Conservation (phyloP, 2,888 invertebrate species). For the Lycaena phlaeas region DNA sequence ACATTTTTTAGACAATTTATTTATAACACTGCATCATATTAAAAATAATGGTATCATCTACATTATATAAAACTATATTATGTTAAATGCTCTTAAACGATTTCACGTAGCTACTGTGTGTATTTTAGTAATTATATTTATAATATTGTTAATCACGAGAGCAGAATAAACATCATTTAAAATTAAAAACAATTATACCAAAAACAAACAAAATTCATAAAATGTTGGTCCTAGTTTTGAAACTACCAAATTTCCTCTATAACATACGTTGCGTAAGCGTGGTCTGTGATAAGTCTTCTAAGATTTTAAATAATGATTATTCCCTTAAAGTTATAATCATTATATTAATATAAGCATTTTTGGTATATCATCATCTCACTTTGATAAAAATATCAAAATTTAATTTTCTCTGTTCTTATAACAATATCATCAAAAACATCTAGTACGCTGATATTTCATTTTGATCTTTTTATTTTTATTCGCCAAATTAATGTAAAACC, state of each 20-base stretch:
- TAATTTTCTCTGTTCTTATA: slow-evolving; percentile 9
- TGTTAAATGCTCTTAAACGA: slow-evolving; percentile 70
- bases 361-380: slow-evolving; percentile 10
- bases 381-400: slow-evolving; percentile 12
- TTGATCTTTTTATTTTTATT: neutral
- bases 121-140: slow-evolving; percentile 35
- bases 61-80: slow-evolving; percentile 49
- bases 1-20: slow-evolving; percentile 54
- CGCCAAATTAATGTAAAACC: neutral
- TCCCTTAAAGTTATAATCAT: slow-evolving; percentile 3
- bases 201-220: slow-evolving; percentile 48
- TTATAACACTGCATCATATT: slow-evolving; percentile 64
- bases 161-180: slow-evolving; percentile 49
- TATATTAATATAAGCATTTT: slow-evolving; percentile 9
- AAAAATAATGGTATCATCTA: slow-evolving; percentile 67
- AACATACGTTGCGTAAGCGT: neutral
- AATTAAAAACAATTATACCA: slow-evolving; percentile 58
- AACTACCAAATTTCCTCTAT: slow-evolving; percentile 8
- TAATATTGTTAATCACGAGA: slow-evolving; percentile 53
- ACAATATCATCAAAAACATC: slow-evolving; percentile 11
- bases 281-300: neutral
- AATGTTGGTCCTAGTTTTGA: slow-evolving; percentile 55
- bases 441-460: slow-evolving; percentile 4
- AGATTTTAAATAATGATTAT: slow-evolving; percentile 5
- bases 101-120: slow-evolving; percentile 49